Conservation (phyloP, 2,797 vertebrate species). For the Microctenopoma stevenorrisi region DNA sequence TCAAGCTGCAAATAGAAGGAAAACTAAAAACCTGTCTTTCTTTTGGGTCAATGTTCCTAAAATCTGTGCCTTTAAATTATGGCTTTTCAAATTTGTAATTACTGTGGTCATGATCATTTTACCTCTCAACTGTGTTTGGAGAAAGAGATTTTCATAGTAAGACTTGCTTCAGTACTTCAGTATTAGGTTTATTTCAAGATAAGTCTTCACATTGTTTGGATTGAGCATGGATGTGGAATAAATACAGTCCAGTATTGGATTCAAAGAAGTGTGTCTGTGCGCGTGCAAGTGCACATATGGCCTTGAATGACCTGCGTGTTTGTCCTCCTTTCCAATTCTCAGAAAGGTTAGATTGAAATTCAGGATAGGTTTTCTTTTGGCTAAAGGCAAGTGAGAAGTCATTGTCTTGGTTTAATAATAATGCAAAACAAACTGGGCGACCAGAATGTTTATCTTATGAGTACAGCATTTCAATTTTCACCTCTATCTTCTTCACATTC, state of each 20-base stretch:
- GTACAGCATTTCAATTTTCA: conserved; percentile 31
- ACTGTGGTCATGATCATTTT: not conserved
- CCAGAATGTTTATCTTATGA: not conserved
- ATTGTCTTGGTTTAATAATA: conserved; percentile 68
- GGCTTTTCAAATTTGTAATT: not conserved
- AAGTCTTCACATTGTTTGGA: not conserved
- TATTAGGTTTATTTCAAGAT: not conserved
- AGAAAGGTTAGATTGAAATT: conserved; percentile 70
- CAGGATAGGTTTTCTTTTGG: conserved; percentile 68
- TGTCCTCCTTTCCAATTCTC: conserved; percentile 69
- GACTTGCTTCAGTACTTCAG: not conserved
- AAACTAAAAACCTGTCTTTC: not conserved
- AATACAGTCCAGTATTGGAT: not conserved
- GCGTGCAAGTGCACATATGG: conserved; percentile 31
- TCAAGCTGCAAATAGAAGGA: not conserved
- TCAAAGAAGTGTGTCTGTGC: not conserved
- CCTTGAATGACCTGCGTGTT: conserved; percentile 64
- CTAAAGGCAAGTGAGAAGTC: conserved; percentile 50
- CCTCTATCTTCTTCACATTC: conserved; percentile 14
- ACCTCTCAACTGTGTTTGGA: not conserved
- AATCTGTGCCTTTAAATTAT: not conserved
- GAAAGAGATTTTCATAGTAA: not conserved
- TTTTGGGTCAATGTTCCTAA: not conserved
- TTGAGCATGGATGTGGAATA: not conserved
- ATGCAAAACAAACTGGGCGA: conserved; percentile 38